Evolutionary conservation across 2,113 vertebrate species (phyloP).

Genomic region (Candoia aspera): DNA sequence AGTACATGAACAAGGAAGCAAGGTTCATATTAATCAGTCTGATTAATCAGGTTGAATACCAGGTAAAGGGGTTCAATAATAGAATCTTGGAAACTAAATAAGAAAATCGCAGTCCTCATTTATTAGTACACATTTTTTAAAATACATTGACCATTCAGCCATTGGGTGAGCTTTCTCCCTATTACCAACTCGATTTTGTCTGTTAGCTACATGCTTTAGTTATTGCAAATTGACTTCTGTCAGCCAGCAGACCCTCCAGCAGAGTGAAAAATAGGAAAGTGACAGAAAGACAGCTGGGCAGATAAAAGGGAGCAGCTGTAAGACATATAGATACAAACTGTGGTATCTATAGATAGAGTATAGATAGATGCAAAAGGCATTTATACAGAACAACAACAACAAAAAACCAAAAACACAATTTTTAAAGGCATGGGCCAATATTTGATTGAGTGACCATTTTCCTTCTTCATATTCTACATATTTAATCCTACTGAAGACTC

Average conservation of each 20-base stretch:
- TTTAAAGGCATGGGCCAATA: conserved; percentile 6
- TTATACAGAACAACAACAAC: conserved; percentile 20
- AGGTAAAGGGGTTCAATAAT: too few relatives aligned
- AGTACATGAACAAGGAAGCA: too few relatives aligned
- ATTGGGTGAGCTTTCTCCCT: conserved; percentile 21
- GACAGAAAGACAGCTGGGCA: conserved; percentile 58
- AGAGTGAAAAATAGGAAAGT: conserved; percentile 54
- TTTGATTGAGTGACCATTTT: neutral
- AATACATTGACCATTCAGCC: conserved; percentile 14
- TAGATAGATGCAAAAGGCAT: conserved; percentile 42
- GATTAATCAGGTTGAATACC: too few relatives aligned
- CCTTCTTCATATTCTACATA: neutral
- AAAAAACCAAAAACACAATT: too few relatives aligned
- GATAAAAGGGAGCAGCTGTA: conserved; percentile 48
- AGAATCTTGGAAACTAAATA: too few relatives aligned
- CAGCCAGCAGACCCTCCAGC: conserved; percentile 47
- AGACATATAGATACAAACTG: conserved; percentile 29
- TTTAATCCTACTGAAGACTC: neutral
- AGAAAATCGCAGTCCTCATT: too few relatives aligned
- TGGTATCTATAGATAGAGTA: too few relatives aligned
- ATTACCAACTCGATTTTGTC: conserved; percentile 35
- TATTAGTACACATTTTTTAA: neutral
- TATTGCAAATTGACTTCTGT: conserved; percentile 57
- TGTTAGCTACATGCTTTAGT: conserved; percentile 51
- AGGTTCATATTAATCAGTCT: too few relatives aligned